These are phyloP conservation scores for Lissonota sp. DNA, from an alignment of 2,888 invertebrate genomes.

Conservation along the genomic window DNA sequence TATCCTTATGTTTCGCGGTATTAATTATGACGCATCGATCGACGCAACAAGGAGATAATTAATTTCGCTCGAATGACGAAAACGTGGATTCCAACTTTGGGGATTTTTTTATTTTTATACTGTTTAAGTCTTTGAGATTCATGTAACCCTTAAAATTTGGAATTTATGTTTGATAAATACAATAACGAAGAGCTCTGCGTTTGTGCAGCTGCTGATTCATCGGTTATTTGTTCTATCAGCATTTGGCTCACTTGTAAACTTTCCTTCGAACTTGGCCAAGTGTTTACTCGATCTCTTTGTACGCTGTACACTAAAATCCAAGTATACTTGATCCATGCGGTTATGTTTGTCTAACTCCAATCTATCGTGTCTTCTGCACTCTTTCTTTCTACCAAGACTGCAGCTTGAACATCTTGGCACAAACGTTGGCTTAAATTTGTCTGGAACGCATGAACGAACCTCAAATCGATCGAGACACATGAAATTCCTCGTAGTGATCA, in stretches of 20 bases:
- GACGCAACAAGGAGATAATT: no score
- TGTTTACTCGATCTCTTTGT: not conserved
- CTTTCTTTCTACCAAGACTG: not conserved
- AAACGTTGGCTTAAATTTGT: conserved; percentile 52
- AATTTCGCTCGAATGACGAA: no score
- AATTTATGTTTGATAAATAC: no score
- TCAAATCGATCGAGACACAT: conserved; percentile 49
- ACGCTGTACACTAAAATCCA: no score
- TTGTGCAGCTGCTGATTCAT: conserved; percentile 2
- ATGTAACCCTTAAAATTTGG: no score
- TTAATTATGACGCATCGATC: not conserved
- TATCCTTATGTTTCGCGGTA: not conserved
- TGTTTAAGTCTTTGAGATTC: no score
- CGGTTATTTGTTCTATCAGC: no score
- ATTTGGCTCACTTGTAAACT: conserved; percentile 11
- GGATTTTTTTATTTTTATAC: no score
- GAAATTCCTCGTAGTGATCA: conserved; percentile 16
- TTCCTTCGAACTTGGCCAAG: conserved; percentile 13
- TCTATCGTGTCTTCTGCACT: not conserved
- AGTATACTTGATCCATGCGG: no score
- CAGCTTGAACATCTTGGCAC: conserved; percentile 44
- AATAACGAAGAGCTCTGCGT: no score
- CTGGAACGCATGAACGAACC: conserved; percentile 48
- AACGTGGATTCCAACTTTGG: no score
- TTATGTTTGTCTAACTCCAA: conserved; percentile 8